phyloP scores from a whole-genome alignment of 1,140 invertebrate genomes.

The Rhopalosiphum padi region DNA sequence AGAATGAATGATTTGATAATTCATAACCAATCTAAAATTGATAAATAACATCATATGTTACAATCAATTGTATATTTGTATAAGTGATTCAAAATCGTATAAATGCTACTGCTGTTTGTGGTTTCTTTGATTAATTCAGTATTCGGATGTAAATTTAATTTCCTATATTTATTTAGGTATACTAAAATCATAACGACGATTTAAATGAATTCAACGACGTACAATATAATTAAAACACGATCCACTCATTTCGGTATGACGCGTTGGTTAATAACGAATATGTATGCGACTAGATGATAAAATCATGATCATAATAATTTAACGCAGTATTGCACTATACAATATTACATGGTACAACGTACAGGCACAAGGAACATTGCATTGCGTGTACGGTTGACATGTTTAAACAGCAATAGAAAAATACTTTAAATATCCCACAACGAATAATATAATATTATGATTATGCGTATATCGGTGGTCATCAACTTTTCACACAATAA shows the following conservation, averaged over 20 bases:
- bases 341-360: not conserved
- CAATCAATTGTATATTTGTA: not conserved
- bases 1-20: not conserved
- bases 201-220: not conserved
- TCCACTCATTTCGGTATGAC: not conserved
- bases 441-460: no score
- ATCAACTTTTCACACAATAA: no score
- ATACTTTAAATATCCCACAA: not conserved
- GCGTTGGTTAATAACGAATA: not conserved
- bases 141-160: slow-evolving; percentile 11
- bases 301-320: not conserved
- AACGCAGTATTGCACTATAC: not conserved
- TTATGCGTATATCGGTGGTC: no score
- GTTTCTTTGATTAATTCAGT: not conserved
- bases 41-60: not conserved
- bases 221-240: not conserved
- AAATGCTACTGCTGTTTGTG: not conserved
- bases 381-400: not conserved
- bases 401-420: not conserved
- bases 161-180: not conserved
- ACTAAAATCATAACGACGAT: not conserved
- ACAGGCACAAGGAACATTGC: not conserved
- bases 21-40: not conserved
- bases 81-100: not conserved
- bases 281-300: not conserved